These are phyloP conservation scores for Buceros bicornis DNA, from an alignment of 2,797 vertebrate genomes.

Conservation along the genomic window DNA sequence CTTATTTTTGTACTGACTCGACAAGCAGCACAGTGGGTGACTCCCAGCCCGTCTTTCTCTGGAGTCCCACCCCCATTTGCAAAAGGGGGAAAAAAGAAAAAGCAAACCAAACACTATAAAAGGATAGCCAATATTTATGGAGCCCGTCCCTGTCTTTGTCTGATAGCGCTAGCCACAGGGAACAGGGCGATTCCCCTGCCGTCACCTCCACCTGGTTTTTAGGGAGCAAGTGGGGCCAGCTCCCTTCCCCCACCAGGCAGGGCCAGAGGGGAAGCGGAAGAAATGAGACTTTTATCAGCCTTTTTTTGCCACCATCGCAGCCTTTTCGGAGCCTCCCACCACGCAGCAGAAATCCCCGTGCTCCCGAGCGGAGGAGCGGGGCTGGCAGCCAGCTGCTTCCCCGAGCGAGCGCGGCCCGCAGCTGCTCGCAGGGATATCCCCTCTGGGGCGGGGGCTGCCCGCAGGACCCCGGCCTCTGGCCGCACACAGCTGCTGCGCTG, in stretches of 20 bases:
- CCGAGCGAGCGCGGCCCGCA: background rate
- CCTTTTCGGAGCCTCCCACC: background rate
- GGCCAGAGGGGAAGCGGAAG: background rate
- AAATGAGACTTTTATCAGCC: background rate
- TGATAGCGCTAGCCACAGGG: background rate
- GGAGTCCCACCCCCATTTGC: background rate
- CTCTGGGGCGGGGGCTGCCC: background rate
- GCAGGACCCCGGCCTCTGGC: background rate
- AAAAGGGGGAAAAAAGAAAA: background rate
- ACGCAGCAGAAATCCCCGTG: background rate
- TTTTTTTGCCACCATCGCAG: background rate
- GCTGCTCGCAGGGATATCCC: background rate
- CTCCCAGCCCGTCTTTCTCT: background rate
- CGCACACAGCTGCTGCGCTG: background rate
- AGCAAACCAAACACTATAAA: background rate
- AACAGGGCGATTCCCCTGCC: rapidly evolving
- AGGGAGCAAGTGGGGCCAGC: rapidly evolving
- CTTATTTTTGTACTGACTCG: background rate
- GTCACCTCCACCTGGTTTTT: background rate
- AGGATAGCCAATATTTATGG: background rate
- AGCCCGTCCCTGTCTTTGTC: background rate
- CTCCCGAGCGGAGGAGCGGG: background rate
- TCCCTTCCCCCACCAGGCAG: background rate
- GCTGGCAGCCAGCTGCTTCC: background rate
- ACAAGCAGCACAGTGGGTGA: background rate